phyloP scores from a whole-genome alignment of 1,140 invertebrate genomes.

The Drosophila subpulchrella region DNA sequence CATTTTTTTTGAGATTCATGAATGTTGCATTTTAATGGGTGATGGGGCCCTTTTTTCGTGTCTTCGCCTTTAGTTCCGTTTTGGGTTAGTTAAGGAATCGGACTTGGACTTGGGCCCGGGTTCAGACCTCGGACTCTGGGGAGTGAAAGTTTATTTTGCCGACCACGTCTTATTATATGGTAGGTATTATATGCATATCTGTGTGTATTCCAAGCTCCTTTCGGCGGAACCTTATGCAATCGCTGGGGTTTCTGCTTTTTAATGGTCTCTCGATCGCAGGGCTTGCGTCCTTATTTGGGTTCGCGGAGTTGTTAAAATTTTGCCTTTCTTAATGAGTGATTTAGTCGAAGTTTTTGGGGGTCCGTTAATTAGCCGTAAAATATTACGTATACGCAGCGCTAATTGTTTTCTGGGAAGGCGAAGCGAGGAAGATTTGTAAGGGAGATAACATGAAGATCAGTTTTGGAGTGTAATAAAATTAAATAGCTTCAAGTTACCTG shows the following conservation, averaged over 20 bases:
- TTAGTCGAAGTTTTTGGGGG: conserved; percentile 10
- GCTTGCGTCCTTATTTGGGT: conserved; percentile 54
- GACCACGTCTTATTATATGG: conserved; percentile 32
- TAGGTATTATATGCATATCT: conserved; percentile 15
- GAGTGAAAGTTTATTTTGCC: conserved; percentile 67
- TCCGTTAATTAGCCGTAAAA: conserved; percentile 39
- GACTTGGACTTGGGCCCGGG: conserved; percentile 12
- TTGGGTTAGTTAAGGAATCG: conserved; percentile 66
- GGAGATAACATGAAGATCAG: background rate
- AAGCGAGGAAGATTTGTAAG: conserved; percentile 15
- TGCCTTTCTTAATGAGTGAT: conserved; percentile 43
- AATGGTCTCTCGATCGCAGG: conserved; percentile 29
- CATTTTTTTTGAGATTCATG: conserved; percentile 45
- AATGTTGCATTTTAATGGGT: conserved; percentile 64
- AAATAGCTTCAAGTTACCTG: background rate
- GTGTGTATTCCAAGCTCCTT: conserved; percentile 54
- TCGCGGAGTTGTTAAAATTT: conserved; percentile 34
- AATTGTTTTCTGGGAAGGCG: conserved; percentile 35
- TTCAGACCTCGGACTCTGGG: conserved; percentile 20
- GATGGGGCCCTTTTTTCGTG: conserved; percentile 15
- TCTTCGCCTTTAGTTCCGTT: conserved; percentile 61
- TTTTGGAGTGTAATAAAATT: conserved; percentile 4
- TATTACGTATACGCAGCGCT: conserved; percentile 65
- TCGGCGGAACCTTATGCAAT: conserved; percentile 57
- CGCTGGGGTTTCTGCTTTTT: conserved; percentile 35